These are phyloP conservation scores for Aricia agestis DNA, from an alignment of 1,140 invertebrate genomes.

Conservation along the genomic window DNA sequence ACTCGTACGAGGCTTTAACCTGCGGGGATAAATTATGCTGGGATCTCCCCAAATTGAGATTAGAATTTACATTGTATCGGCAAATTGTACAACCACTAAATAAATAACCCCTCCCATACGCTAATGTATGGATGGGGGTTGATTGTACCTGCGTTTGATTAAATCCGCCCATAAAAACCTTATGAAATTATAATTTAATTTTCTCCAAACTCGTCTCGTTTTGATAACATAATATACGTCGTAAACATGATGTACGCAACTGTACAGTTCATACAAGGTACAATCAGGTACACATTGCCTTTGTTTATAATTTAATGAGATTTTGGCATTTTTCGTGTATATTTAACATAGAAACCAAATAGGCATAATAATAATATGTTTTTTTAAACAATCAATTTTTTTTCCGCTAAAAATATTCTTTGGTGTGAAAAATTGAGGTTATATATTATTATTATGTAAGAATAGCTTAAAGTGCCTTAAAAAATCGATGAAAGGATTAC, in stretches of 20 bases:
- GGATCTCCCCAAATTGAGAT: not conserved
- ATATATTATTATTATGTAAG: too few relatives aligned
- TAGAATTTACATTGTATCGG: constrained; percentile 3
- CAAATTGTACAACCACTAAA: constrained; percentile 1
- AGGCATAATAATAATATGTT: too few relatives aligned
- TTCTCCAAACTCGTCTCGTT: constrained; percentile 39
- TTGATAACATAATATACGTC: constrained; percentile 25
- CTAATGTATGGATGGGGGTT: not conserved
- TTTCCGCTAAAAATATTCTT: too few relatives aligned
- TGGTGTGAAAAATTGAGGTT: too few relatives aligned
- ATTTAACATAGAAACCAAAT: too few relatives aligned
- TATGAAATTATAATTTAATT: constrained; percentile 67
- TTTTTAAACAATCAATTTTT: too few relatives aligned
- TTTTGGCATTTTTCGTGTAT: too few relatives aligned
- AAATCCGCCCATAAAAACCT: constrained; percentile 42
- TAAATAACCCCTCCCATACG: not conserved
- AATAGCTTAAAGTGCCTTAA: too few relatives aligned
- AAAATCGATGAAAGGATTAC: too few relatives aligned
- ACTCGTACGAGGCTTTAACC: not conserved
- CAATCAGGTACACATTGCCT: not conserved
- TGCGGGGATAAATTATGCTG: not conserved
- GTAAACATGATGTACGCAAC: not conserved
- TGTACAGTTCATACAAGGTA: not conserved
- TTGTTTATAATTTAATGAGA: too few relatives aligned
- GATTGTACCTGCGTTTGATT: constrained; percentile 37